A percentile compares a stretch with the other conserved stretches of the same genome.
Conservation (phyloP, 2,113 vertebrate species). For the Cricetomys ansorgei region DNA sequence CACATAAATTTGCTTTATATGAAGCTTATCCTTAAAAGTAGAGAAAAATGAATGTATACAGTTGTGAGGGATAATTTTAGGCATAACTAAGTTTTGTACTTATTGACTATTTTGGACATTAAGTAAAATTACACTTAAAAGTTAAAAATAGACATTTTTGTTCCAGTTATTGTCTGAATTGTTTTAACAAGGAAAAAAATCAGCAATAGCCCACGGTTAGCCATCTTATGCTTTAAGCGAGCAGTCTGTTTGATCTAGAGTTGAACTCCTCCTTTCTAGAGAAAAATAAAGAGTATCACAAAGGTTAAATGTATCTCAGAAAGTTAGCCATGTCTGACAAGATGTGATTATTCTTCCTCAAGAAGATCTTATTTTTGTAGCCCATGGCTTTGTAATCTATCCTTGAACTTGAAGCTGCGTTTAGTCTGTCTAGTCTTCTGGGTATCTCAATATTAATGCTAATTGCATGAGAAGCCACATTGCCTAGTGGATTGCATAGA, state of each 20-base stretch:
- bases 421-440: background rate
- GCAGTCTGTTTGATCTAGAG: background rate
- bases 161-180: constrained; percentile 1
- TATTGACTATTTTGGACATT: background rate
- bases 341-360: background rate
- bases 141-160: background rate
- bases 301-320: background rate
- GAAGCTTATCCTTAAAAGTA: background rate
- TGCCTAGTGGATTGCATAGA: too few species aligned
- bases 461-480: background rate
- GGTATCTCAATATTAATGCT: background rate
- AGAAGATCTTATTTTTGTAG: background rate
- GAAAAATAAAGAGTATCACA: background rate
- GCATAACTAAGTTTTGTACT: background rate
- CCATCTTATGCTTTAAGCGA: background rate
- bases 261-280: background rate
- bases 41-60: background rate
- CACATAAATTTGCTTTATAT: background rate
- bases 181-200: background rate
- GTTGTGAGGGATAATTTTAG: constrained; percentile 21
- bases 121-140: constrained; percentile 16
- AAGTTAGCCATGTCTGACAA: background rate
- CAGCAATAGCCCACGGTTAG: background rate
- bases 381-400: background rate
- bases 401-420: background rate